Percentiles rank a stretch among this genome's conserved stretches.
Evolutionary conservation across 2,797 vertebrate genomes (phyloP).

Genomic region (Eupleurogrammus muticus): DNA sequence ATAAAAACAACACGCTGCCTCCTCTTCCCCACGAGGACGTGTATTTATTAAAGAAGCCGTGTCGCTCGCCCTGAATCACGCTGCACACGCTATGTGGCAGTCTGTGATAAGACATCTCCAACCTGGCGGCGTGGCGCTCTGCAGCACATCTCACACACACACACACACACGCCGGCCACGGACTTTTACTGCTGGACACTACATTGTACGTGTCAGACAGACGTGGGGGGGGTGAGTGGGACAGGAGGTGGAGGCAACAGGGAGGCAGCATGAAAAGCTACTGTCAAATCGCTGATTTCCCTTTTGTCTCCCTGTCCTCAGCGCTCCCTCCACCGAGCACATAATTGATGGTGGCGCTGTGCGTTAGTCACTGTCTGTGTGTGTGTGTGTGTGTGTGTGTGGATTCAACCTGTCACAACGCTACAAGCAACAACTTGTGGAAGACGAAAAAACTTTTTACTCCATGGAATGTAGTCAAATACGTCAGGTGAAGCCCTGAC

Average conservation of each 20-base stretch:
- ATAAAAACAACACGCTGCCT: too few species aligned
- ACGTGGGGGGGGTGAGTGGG: conserved; percentile 51
- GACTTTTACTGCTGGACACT: conserved; percentile 17
- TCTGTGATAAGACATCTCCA: conserved; percentile 2
- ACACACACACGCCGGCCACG: neutral
- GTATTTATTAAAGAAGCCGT: neutral
- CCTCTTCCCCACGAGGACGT: neutral
- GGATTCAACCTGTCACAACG: too few species aligned
- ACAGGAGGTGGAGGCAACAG: conserved; percentile 35
- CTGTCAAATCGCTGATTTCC: conserved; percentile 67
- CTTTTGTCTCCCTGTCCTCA: conserved; percentile 43
- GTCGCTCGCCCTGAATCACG: neutral
- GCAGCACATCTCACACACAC: neutral
- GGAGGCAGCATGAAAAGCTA: conserved; percentile 47
- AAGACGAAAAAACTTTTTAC: too few species aligned
- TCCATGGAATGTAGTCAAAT: too few species aligned
- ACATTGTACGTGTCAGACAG: neutral
- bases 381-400: conserved; percentile 1
- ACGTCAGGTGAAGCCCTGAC: too few species aligned
- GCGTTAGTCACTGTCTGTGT: neutral
- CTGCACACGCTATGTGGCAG: neutral
- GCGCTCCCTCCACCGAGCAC: conserved; percentile 32
- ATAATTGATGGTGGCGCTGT: conserved; percentile 40
- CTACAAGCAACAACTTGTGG: too few species aligned
- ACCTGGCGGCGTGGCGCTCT: neutral